Conservation (phyloP, 1,140 invertebrate species). For the Oryzaephilus surinamensis region DNA sequence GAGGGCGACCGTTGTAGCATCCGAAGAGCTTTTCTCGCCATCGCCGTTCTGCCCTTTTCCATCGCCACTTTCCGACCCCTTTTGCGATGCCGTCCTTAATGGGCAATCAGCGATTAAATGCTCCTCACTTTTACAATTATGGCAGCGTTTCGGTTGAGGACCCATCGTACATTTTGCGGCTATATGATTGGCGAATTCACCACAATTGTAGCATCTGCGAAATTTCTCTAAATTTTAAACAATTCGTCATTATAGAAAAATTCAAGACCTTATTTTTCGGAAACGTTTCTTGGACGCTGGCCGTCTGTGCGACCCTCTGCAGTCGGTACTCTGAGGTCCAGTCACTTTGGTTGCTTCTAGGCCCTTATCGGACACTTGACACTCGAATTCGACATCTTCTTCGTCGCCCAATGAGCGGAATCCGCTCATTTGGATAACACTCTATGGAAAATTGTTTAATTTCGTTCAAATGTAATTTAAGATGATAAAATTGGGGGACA, state of each 20-base stretch:
- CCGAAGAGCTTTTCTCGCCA: constrained; percentile 4
- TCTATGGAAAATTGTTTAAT: constrained; percentile 42
- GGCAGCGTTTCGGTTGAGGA: constrained; percentile 80
- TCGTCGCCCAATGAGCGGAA: constrained; percentile 79
- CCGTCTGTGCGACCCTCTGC: constrained; percentile 66
- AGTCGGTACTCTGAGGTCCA: constrained; percentile 61
- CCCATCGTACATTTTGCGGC: constrained; percentile 76
- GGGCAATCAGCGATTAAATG: constrained; percentile 84
- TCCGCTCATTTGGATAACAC: constrained; percentile 77
- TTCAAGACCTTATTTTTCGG: constrained; percentile 63
- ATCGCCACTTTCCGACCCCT: too few species aligned
- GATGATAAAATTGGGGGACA: too few species aligned
- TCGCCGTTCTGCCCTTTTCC: constrained; percentile 9
- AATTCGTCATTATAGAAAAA: not conserved
- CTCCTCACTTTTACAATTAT: constrained; percentile 74
- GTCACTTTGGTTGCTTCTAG: constrained; percentile 74
- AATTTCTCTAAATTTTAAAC: not conserved
- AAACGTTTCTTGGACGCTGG: constrained; percentile 67
- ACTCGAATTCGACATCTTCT: constrained; percentile 79
- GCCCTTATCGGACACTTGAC: constrained; percentile 70
- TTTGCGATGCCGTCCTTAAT: constrained; percentile 27
- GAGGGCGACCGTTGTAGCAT: constrained; percentile 5
- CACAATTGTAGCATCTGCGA: constrained; percentile 79
- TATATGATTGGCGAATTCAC: constrained; percentile 83
- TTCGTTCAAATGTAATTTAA: too few species aligned